Evolutionary conservation across 2,113 vertebrate genomes (phyloP), one percentile per base, ranked within the genome.

Genomic region (Etheostoma spectabile): DNA sequence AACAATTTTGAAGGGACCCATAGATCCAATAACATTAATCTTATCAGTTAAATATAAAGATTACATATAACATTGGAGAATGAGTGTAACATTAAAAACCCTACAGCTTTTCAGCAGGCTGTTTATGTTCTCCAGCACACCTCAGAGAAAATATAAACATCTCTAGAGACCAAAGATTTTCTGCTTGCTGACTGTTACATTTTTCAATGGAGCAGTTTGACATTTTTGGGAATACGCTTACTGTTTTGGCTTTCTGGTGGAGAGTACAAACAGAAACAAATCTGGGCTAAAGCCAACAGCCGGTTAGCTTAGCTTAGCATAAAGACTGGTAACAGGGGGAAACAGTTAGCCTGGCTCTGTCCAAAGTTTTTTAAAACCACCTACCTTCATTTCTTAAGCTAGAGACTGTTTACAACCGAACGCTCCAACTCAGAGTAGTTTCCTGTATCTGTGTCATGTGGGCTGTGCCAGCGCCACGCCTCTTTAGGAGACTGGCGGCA

Each of bases 41-140:
- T 2, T n/a, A 69, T 63, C 38, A 72, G 30, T 62, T 72, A 53
- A 67, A 42, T 42, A 42, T 42, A 42, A 42, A 42, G 6, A 62
- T 66, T 22, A 21, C 3, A 52, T 38, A 27, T 45, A 18, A 57
- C 30, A 16, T 15, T 46, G 38, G 6, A 27, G 5, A 46, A 30
- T 48, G 15, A 2, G 2, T 48, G 38, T 48, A 42, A n/a, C n/a
- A n/a, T n/a, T n/a, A n/a, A n/a, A n/a, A 5, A 11, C 6, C 22
- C 1, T n/a, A 8, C 3, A 33, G 13, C 22, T 18, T 35, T 76
- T 48, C 3, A 48, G 1, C 16, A 14, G 38, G 63, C 14, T 76
- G 61, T n/a, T 63, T 12, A 51, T 35, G 8, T 21, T 60, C 15
- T 52, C 15, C 33, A 24, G 45, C 15, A 21, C n/a, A 56, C 18